Evolutionary conservation across 2,113 vertebrate species (phyloP).

Genomic region (Siphamia tubifer): DNA sequence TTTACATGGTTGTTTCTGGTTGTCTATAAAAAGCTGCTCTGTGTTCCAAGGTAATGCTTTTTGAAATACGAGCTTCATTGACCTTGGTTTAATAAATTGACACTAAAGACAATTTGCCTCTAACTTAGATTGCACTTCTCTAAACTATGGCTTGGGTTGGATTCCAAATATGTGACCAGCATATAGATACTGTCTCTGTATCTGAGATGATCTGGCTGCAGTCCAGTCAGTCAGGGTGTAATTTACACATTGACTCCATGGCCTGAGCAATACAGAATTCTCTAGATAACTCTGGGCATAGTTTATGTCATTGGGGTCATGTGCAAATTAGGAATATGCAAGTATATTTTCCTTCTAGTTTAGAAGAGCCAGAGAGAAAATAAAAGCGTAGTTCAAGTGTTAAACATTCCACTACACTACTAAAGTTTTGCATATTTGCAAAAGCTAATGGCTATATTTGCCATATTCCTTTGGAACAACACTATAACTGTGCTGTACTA

Average conservation of each 20-base stretch:
- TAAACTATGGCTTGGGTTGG: not conserved
- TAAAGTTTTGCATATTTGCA: not conserved
- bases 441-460: not conserved
- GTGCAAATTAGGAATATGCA: conserved; percentile 15
- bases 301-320: conserved; percentile 1
- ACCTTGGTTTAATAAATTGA: conserved; percentile 31
- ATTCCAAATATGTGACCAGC: conserved; percentile 26
- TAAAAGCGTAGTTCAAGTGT: not conserved
- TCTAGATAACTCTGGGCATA: conserved; percentile 1
- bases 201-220: conserved; percentile 26
- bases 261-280: conserved; percentile 24
- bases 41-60: conserved; percentile 10
- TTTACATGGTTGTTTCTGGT: conserved; percentile 1
- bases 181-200: conserved; percentile 19
- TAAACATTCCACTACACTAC: conserved; percentile 2
- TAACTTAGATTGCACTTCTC: conserved; percentile 15
- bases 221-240: conserved; percentile 18
- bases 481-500: not conserved
- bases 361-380: not conserved
- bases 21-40: conserved; percentile 24
- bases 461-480: not conserved
- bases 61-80: conserved; percentile 26
- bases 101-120: conserved; percentile 24
- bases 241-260: conserved; percentile 22
- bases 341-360: conserved; percentile 6